These are phyloP conservation scores for Esox lucius DNA, from an alignment of 2,797 vertebrate genomes.

Conservation along the genomic window DNA sequence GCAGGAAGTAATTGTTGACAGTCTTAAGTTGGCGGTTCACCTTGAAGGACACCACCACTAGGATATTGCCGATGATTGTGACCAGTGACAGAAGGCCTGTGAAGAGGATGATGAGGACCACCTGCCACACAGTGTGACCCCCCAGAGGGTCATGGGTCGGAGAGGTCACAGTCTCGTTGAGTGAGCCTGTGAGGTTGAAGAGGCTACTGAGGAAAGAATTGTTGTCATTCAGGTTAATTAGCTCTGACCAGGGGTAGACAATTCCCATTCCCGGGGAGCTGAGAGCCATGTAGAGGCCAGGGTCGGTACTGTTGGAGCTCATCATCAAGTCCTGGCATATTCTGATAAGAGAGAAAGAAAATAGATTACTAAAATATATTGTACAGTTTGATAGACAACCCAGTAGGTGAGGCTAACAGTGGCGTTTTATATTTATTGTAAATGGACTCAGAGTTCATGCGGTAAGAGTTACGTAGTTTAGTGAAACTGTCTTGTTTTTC, in stretches of 20 bases:
- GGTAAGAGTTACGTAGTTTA: neutral
- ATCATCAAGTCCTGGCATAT: conserved; percentile 93
- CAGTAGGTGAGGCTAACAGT: conserved; percentile 59
- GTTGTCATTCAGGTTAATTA: conserved; percentile 58
- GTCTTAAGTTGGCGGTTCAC: conserved; percentile 98
- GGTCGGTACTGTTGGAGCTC: conserved; percentile 87
- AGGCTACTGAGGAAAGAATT: conserved; percentile 54
- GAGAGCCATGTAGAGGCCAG: conserved; percentile 71
- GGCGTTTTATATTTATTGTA: neutral
- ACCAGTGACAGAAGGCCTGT: conserved; percentile 87
- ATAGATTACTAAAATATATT: neutral
- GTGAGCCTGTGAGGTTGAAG: conserved; percentile 56
- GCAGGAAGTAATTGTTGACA: conserved; percentile 95
- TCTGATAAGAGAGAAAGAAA: conserved; percentile 66
- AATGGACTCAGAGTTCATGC: neutral
- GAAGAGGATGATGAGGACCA: conserved; percentile 88
- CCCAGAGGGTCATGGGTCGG: conserved; percentile 76
- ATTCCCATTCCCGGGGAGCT: conserved; percentile 68
- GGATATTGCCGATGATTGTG: conserved; percentile 93
- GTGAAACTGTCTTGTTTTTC: conserved; percentile 32
- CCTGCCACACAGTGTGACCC: conserved; percentile 90
- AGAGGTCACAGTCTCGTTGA: conserved; percentile 39
- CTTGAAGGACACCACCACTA: conserved; percentile 95
- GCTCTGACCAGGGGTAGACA: conserved; percentile 57
- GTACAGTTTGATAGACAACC: conserved; percentile 21